Conservation (phyloP, 2,888 invertebrate species). For the Eremobia ochroleuca region DNA sequence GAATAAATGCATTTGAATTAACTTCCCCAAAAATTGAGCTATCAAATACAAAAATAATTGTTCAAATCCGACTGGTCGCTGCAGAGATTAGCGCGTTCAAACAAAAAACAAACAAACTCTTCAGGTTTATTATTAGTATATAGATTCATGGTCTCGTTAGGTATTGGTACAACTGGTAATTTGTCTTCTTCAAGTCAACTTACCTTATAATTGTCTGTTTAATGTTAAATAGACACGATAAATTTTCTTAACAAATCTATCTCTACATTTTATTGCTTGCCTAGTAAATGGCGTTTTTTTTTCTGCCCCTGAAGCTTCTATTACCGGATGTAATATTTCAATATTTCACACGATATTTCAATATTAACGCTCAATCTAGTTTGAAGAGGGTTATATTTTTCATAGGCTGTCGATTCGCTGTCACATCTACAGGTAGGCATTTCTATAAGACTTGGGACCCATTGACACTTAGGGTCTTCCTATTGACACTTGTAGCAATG, state of each 20-base stretch:
- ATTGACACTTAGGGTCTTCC: constrained; percentile 41
- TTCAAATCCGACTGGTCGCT: too few relatives aligned
- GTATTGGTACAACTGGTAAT: too few relatives aligned
- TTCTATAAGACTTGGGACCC: constrained; percentile 37
- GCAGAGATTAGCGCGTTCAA: too few relatives aligned
- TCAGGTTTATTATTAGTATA: too few relatives aligned
- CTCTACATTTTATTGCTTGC: constrained; percentile 19
- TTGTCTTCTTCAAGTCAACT: background rate
- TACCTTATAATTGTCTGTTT: background rate
- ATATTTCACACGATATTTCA: constrained; percentile 61
- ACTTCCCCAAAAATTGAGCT: background rate
- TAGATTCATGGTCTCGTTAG: background rate
- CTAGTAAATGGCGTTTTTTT: constrained; percentile 26
- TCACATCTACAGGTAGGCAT: constrained; percentile 57
- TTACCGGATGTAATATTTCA: constrained; percentile 61
- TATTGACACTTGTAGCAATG: constrained; percentile 52
- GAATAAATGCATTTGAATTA: too few relatives aligned
- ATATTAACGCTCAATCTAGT: constrained; percentile 65
- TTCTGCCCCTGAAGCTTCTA: constrained; percentile 30
- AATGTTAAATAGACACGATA: background rate
- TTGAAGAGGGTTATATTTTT: constrained; percentile 64
- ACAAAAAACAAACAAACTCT: too few relatives aligned
- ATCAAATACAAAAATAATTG: background rate
- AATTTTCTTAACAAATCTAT: background rate
- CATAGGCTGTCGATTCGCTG: constrained; percentile 54